Base-by-base conservation (phyloP, 1,140 invertebrate genomes). In the Nomia melanderi region DNA sequence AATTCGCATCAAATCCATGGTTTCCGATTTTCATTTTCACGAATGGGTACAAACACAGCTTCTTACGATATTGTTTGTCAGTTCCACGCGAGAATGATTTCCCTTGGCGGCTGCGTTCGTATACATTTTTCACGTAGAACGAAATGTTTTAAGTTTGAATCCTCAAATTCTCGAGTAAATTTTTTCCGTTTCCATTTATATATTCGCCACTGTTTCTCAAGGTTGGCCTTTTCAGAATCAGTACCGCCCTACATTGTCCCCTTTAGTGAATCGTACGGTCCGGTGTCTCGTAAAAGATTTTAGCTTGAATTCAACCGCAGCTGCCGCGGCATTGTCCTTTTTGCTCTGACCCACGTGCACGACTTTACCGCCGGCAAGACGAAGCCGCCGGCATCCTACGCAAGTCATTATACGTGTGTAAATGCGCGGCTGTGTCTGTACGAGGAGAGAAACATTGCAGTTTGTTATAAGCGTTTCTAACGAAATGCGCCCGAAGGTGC, bases 401-500 rank as follows among this genome's bases (percentile, higher is more conserved):
- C 59, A 7, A 64, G 54, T 59, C 12, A 25, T 9, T 3, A 44
- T 54, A 20, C n/a, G 44, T 36, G 39, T 65, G 25, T 60, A 41
- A 9, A 23, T 33, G 65, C 31, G n/a, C 12, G 53, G 14, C 54
- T 33, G 66, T 78, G 47, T 23, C 9, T 23, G 27, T 50, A 29
- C 8, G 11, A 47, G 69, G 57, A 47, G 39, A 31, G 56, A 27
- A 44, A 59, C 53, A 23, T 41, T 25, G 62, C 36, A 57, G 41
- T 79, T 79, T 79, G 47, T 79, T 67, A 75, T 56, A 44, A 56
- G 39, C n/a, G 47, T 79, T 67, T 44, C 69, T 63, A 63, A 67
- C 47, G 31, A 44, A 75, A 44, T 31, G 1, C 44, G 29, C 23
- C 47, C n/a, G 29, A 39, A 62, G 47, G 23, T 78, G 33, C 62